Base-by-base conservation (phyloP, 92 coral and sea anemone genomes). In the Metridium senile region DNA sequence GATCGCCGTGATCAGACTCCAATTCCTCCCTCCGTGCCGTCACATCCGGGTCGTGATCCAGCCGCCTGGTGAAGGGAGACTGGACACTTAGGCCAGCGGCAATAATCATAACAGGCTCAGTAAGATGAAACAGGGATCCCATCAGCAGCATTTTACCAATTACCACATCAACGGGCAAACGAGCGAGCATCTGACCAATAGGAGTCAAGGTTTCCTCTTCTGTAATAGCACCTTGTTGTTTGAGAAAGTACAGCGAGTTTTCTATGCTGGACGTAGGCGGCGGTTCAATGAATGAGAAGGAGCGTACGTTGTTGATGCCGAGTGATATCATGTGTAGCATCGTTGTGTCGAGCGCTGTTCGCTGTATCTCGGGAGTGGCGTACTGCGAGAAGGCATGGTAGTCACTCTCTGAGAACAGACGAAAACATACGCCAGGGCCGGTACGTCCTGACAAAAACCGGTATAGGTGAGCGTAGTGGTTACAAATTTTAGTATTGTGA, bases 61-160 rank as follows among this genome's bases (percentile, higher is more conserved):
- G 74, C 52, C 97, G 97, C 35, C 93, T 85, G n/a, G 99, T 95
- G 78, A 86, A 95, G 33, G 99, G 99, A 27, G 99, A 95, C 93
- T 95, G 99, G 87, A 95, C 99, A 78, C 97, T 95, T 52, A 95
- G 94, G 16, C 98, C 95, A n/a, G 99, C 93, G 56, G 97, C 97
- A 52, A 95, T 92, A 13, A 93, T 85, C 79, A 95, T 75, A 22
- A 91, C 99, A 70, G 99, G 99, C 49, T 95, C 99, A 52, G 88
- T 93, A 62, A 95, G 75, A 80, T 95, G 99, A 85, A 95, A 95
- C 75, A 95, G 93, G 6, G 99, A 95, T 26, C 97, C 97, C 97
- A 95, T 95, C 43, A 95, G 73, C 67, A 95, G 84, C 99, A 95
- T 87, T 85, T 95, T 95, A 79, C 99, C 99, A 51, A 95, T 89